Conservation (phyloP, 2,888 invertebrate species). For the Busseola fusca region DNA sequence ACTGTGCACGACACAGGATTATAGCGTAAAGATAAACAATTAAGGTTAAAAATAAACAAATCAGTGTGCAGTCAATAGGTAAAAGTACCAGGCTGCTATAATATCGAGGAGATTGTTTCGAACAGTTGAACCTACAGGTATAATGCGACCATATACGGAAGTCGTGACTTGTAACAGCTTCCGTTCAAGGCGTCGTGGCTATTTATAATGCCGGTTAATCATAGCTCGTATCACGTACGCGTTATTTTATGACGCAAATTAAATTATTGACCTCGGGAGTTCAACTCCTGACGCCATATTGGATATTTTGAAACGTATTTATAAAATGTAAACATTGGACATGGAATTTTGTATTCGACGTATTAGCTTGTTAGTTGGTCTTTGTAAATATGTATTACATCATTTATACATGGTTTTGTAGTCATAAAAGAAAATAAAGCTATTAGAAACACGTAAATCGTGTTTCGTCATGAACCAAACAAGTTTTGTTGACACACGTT, state of each 20-base stretch:
- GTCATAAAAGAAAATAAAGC: slow-evolving; percentile 14
- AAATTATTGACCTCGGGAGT: slow-evolving; percentile 69
- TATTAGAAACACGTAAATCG: slow-evolving; percentile 65
- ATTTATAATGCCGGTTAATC: slow-evolving; percentile 60
- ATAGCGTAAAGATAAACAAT: slow-evolving; percentile 34
- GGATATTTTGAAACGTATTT: slow-evolving; percentile 54
- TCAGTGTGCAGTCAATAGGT: slow-evolving; percentile 64
- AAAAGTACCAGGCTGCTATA: slow-evolving; percentile 73
- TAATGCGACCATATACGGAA: slow-evolving; percentile 66
- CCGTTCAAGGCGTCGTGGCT: slow-evolving; percentile 36
- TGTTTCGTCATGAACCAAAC: slow-evolving; percentile 70
- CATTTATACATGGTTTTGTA: background rate
- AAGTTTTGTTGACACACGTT: slow-evolving; percentile 69
- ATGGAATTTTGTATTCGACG: slow-evolving; percentile 35
- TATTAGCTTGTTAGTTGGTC: slow-evolving; percentile 2
- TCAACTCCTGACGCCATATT: slow-evolving; percentile 64
- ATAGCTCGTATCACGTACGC: slow-evolving; percentile 65
- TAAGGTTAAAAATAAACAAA: slow-evolving; percentile 37
- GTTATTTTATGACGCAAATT: slow-evolving; percentile 68
- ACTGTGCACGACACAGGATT: slow-evolving; percentile 13
- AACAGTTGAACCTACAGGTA: slow-evolving; percentile 63
- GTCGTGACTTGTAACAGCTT: slow-evolving; percentile 47
- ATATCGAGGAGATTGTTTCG: slow-evolving; percentile 57
- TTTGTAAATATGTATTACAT: background rate
- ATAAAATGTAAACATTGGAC: slow-evolving; percentile 56